Percentiles rank a stretch among this genome's conserved stretches.
These are phyloP conservation scores for Isurus oxyrinchus DNA, from an alignment of 2,113 vertebrate genomes.

Conservation along the genomic window DNA sequence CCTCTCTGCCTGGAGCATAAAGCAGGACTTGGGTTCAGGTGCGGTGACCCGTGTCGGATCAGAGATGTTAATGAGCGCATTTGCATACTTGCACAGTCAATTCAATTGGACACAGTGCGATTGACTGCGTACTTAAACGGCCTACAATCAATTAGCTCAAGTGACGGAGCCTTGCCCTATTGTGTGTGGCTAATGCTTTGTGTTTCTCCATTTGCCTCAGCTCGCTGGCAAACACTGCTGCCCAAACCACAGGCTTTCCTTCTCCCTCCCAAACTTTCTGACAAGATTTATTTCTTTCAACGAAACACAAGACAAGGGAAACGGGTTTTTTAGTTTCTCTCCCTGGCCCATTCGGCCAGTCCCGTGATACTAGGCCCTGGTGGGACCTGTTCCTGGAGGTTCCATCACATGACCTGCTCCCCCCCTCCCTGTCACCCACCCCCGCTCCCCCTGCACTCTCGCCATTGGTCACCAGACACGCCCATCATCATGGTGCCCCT, in stretches of 20 bases:
- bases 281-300: not conserved
- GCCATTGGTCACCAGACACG: not conserved
- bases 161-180: constrained; percentile 27
- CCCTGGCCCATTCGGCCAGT: not conserved
- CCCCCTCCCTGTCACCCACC: not conserved
- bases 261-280: not conserved
- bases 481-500: not conserved
- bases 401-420: too few species aligned
- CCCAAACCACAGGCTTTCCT: not conserved
- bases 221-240: not conserved
- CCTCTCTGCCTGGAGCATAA: not conserved
- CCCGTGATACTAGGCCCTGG: too few species aligned
- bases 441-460: not conserved
- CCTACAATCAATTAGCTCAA: constrained; percentile 41
- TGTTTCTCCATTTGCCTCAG: not conserved
- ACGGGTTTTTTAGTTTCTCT: too few species aligned
- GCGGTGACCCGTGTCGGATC: constrained; percentile 41
- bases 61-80: constrained; percentile 40
- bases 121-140: constrained; percentile 40
- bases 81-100: constrained; percentile 43
- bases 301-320: not conserved
- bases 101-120: constrained; percentile 39
- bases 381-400: not conserved
- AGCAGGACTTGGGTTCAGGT: not conserved
- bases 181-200: constrained; percentile 42